Conservation (phyloP, 2,113 vertebrate species). For the Rhinoderma darwinii region DNA sequence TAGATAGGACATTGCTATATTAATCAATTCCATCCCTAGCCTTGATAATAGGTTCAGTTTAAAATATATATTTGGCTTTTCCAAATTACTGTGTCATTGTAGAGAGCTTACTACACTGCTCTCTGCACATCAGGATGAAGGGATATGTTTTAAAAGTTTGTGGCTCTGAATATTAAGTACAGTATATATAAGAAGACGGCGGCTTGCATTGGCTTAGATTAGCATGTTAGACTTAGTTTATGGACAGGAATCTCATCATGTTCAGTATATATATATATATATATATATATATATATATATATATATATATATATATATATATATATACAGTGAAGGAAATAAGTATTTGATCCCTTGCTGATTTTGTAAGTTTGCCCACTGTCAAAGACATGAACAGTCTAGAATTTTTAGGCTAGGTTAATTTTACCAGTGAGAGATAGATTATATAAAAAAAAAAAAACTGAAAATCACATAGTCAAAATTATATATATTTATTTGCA, state of each 20-base stretch:
- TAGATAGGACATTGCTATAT: conserved; percentile 53
- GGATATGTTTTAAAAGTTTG: conserved; percentile 8
- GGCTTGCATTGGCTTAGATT: not conserved
- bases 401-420: too few relatives aligned
- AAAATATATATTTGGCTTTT: conserved; percentile 58
- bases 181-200: not conserved
- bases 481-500: too few relatives aligned
- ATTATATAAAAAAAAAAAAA: too few relatives aligned
- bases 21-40: conserved; percentile 54
- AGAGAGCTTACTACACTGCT: conserved; percentile 16
- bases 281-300: not conserved
- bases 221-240: not conserved
- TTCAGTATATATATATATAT: not conserved
- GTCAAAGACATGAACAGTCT: too few relatives aligned
- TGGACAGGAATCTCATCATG: not conserved
- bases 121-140: conserved; percentile 31
- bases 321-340: too few relatives aligned
- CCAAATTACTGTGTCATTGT: conserved; percentile 41
- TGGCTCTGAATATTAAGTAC: conserved; percentile 31
- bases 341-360: too few relatives aligned
- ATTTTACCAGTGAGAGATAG: too few relatives aligned
- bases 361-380: too few relatives aligned
- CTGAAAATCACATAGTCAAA: too few relatives aligned
- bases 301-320: not conserved
- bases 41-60: conserved; percentile 51